Percentiles rank a stretch among this genome's conserved stretches.
These are phyloP conservation scores for Aleiodes sp. DNA, from an alignment of 1,140 invertebrate species.

Conservation along the genomic window DNA sequence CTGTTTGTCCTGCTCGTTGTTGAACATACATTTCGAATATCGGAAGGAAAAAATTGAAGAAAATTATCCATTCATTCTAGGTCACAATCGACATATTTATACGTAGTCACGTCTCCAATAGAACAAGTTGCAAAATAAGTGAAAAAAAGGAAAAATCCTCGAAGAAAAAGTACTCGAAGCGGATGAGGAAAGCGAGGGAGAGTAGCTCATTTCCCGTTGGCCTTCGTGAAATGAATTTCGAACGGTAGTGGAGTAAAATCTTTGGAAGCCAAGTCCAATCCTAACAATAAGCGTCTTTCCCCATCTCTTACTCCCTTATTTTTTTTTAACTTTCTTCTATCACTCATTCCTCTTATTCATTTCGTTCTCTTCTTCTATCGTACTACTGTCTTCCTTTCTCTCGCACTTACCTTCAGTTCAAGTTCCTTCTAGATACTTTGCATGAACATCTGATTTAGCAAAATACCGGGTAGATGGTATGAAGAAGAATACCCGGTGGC, in stretches of 20 bases:
- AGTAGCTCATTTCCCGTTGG: not conserved
- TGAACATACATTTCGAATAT: no score
- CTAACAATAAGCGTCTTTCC: not conserved
- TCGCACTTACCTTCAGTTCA: not conserved
- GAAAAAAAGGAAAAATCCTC: not conserved
- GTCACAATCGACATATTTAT: not conserved
- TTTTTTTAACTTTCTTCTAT: no score
- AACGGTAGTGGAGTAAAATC: not conserved
- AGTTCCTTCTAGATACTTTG: not conserved
- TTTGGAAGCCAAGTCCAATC: not conserved
- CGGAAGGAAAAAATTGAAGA: no score
- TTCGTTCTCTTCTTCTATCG: not conserved
- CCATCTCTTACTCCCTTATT: not conserved
- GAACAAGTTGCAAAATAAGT: not conserved
- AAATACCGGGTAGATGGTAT: not conserved
- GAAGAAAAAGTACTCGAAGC: not conserved
- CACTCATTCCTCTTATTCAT: slow-evolving; percentile 2
- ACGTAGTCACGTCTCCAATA: not conserved
- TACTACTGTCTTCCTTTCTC: not conserved
- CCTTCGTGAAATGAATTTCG: not conserved
- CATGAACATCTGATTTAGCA: slow-evolving; percentile 4
- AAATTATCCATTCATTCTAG: not conserved
- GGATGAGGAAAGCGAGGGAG: not conserved
- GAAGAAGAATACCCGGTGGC: not conserved
- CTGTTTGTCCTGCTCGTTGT: no score